phyloP scores from a whole-genome alignment of 2,888 invertebrate species.

The Noctuana brunneofusca region DNA sequence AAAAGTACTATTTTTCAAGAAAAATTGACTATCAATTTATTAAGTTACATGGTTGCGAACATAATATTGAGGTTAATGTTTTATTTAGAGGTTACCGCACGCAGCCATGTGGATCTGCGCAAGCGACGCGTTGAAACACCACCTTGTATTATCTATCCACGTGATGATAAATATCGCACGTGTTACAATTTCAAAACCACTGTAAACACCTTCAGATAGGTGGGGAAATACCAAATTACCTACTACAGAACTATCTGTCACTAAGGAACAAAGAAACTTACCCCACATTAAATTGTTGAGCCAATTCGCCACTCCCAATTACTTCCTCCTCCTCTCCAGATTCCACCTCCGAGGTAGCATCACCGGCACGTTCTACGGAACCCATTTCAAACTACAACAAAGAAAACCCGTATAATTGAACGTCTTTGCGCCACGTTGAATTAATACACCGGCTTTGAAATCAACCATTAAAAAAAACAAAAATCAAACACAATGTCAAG shows the following conservation, averaged over 20 bases:
- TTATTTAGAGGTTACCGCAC: slow-evolving; percentile 28
- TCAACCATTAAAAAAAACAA: slow-evolving; percentile 33
- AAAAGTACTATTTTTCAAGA: too few relatives aligned
- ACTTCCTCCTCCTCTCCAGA: slow-evolving; percentile 86
- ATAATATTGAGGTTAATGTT: not conserved
- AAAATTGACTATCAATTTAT: too few relatives aligned
- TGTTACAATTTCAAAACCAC: slow-evolving; percentile 6
- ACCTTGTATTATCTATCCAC: not conserved
- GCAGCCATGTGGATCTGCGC: slow-evolving; percentile 21
- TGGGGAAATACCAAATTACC: not conserved
- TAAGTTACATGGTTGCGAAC: too few relatives aligned
- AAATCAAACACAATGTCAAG: slow-evolving; percentile 16
- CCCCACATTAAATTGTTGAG: slow-evolving; percentile 74
- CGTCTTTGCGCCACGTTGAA: slow-evolving; percentile 72
- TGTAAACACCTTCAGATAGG: not conserved
- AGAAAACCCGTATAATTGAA: slow-evolving; percentile 40
- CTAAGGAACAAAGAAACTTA: slow-evolving; percentile 44
- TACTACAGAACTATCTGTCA: not conserved
- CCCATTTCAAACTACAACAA: slow-evolving; percentile 82
- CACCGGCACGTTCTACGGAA: slow-evolving; percentile 85
- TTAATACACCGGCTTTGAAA: slow-evolving; percentile 38
- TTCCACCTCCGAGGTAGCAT: slow-evolving; percentile 86
- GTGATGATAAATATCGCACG: slow-evolving; percentile 15
- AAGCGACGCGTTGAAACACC: slow-evolving; percentile 1
- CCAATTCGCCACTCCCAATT: slow-evolving; percentile 77